Conservation (phyloP, 2,113 vertebrate species). For the Struthidea cinerea region DNA sequence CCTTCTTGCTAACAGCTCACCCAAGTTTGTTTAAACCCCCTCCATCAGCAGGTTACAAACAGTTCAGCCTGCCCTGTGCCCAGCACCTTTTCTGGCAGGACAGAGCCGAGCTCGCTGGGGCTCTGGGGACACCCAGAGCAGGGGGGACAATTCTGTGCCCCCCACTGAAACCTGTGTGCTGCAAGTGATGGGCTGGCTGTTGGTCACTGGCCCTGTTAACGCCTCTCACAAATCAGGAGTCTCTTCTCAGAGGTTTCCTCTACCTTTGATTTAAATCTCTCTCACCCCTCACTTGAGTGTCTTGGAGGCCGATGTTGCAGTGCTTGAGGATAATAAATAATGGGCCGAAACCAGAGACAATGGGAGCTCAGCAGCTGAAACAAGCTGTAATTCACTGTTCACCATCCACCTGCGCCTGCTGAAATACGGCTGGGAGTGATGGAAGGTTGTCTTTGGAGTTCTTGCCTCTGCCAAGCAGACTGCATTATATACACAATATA, state of each 20-base stretch:
- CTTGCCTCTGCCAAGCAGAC: neutral
- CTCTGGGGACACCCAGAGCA: neutral
- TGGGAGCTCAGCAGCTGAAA: neutral
- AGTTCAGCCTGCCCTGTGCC: neutral
- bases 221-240: neutral
- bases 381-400: neutral
- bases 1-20: neutral
- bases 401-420: neutral
- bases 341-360: neutral
- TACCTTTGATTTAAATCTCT: neutral
- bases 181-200: neutral
- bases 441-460: neutral
- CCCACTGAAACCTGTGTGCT: neutral
- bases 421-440: neutral
- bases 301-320: neutral
- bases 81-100: neutral
- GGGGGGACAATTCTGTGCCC: neutral
- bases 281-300: neutral
- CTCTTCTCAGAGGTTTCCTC: neutral
- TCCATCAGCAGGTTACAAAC: neutral
- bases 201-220: neutral
- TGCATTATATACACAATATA: neutral
- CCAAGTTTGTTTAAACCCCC: neutral
- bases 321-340: neutral
- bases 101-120: neutral